Base-by-base conservation (phyloP, 2,888 invertebrate genomes). In the Exocentrus adspersus region DNA sequence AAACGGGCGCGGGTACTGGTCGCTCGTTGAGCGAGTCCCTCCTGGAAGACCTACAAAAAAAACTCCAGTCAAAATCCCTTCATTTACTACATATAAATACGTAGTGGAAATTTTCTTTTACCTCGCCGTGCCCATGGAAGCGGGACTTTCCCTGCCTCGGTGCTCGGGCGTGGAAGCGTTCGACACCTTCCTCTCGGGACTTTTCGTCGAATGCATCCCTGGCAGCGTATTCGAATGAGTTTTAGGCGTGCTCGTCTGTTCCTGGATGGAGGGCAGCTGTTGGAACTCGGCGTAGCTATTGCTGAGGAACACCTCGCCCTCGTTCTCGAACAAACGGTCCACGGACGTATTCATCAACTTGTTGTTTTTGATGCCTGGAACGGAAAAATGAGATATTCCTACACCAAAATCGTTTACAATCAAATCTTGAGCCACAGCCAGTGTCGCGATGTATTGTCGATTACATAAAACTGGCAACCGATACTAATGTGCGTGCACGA, bases 301-400 rank as follows among this genome's bases (percentile, higher is more conserved):
- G 76, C 90, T 91, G 66, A 90, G 85, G 78, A 91, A 91, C 19
- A 92, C 91, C 52, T 89, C 90, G 46, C 85, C 85, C 75, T 90
- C 91, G 77, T 89, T 92, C 76, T 93, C 93, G 80, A 96, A 97
- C 41, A 97, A 84, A 70, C 92, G 86, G 80, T 96, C 95, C 10
- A 97, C 95, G 0, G 95, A 95, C 2, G 93, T 91, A 75, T 94
- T 94, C 95, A 97, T 95, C 46, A 89, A 79, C 80, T 90, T 92
- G 79, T 87, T 91, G 64, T 89, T 89, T 79, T 92, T 92, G 50
- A 91, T 90, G 2, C 87, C 75, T 74, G 58, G n/a, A 66, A 64
- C n/a, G n/a, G 46, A 48, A 20, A 58, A 57, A 30, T 21, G 48
- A 14, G n/a, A n/a, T n/a, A n/a, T n/a, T n/a, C n/a, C n/a, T n/a